Conservation (phyloP, 2,888 invertebrate genomes). For the Machimus atricapillus region DNA sequence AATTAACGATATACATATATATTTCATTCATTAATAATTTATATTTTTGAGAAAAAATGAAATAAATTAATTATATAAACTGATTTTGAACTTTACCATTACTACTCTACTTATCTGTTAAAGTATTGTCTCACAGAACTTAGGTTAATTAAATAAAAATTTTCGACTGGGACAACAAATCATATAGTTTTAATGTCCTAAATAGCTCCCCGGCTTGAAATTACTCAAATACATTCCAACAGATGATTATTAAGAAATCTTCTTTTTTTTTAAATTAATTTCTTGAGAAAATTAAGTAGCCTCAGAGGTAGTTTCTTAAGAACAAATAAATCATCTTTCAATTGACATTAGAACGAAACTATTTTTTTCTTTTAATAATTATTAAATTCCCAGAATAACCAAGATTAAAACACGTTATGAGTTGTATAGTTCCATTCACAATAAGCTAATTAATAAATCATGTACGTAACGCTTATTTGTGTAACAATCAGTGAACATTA, state of each 20-base stretch:
- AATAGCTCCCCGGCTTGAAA: too few relatives aligned
- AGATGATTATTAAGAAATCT: too few relatives aligned
- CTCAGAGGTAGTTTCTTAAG: neutral
- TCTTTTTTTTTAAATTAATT: neutral
- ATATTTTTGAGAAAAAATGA: neutral
- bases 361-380: neutral
- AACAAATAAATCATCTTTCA: neutral
- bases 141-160: too few relatives aligned
- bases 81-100: neutral
- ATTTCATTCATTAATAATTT: neutral
- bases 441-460: slow-evolving; percentile 11
- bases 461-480: slow-evolving; percentile 13
- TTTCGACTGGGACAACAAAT: neutral
- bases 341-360: neutral
- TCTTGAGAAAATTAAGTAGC: neutral
- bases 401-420: neutral
- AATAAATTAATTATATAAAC: neutral
- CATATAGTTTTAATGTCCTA: too few relatives aligned
- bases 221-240: too few relatives aligned
- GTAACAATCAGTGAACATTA: neutral
- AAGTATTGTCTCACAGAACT: neutral
- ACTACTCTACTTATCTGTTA: neutral
- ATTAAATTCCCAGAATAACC: neutral
- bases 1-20: neutral
- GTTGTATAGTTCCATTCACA: neutral